Evolutionary conservation across 1,140 invertebrate species (phyloP), one percentile per base, ranked within the genome.

Genomic region (Drosophila orosa): DNA sequence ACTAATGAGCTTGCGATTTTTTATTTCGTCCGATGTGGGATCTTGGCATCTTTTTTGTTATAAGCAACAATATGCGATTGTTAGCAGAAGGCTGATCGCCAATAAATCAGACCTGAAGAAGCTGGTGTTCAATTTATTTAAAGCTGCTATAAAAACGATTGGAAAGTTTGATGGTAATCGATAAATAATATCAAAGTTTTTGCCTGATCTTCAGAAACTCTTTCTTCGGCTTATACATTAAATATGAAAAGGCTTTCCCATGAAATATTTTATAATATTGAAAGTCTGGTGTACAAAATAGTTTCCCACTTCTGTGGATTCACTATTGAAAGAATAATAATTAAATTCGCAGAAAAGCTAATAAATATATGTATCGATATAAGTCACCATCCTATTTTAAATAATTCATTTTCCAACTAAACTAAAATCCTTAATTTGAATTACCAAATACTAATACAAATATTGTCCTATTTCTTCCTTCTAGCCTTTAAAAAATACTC

Each of bases 1-100:
- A 39, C 84, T 86, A 86, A 86, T 87, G 84, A 79, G 69, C 76
- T 74, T 77, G 84, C 60, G 52, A 82, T 82, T 76, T 87, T 76
- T 71, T 33, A 9, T 73, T 52, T 63, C 55, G 8, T 83, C 47
- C 39, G 57, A 57, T 55, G 69, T 76, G 75, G 44, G 29, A 56
- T 59, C 72, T 82, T 67, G 45, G 29, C 25, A 72, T 78, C 45
- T 56, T 54, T 55, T 35, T 55, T 56, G 44, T 62, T 39, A 15
- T 63, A 27, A 61, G 31, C 31, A 54, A 67, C 55, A 50, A 54
- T 63, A 37, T 62, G 59, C 39, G 68, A 71, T 66, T 84, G 59
- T 69, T 59, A 42, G 33, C 19, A 39, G 50, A 74, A 45, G 71
- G 59, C 40, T 74, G 52, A 72, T 69, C 27, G 42, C 19, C 45